Evolutionary conservation across 2,888 invertebrate species (phyloP).

Genomic region (Folsomia candida): DNA sequence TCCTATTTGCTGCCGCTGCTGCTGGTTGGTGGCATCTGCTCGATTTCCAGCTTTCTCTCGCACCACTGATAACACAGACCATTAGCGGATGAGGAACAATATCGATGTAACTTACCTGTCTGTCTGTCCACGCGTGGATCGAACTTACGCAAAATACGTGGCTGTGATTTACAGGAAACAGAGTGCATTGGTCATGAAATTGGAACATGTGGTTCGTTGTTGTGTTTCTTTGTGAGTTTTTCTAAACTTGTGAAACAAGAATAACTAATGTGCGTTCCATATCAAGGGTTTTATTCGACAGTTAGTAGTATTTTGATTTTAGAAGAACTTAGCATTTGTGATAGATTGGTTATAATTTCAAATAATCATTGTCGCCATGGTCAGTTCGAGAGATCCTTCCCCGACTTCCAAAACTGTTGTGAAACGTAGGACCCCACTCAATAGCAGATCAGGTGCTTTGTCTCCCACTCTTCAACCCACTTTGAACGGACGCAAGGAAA

Average conservation of each 20-base stretch:
- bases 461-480: slow-evolving; percentile 32
- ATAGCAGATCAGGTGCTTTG: slow-evolving; percentile 20
- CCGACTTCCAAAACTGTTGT: slow-evolving; percentile 35
- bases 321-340: too few species aligned
- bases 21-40: background rate
- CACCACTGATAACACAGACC: background rate
- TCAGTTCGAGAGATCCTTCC: slow-evolving; percentile 45
- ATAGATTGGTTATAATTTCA: too few species aligned
- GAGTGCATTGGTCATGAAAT: background rate
- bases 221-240: background rate
- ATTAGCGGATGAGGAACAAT: background rate
- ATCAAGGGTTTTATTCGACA: too few species aligned
- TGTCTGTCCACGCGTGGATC: background rate
- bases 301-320: too few species aligned
- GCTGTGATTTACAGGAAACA: background rate
- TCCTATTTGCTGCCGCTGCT: background rate
- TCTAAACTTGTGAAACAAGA: too few species aligned
- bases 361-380: slow-evolving; percentile 30
- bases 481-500: slow-evolving; percentile 37
- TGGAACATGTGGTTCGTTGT: background rate
- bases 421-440: slow-evolving; percentile 24
- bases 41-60: too few species aligned
- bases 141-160: background rate
- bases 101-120: background rate
- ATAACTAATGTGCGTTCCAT: too few species aligned